Base-by-base conservation (phyloP, 2,797 vertebrate species). In the Chromobotia macracanthus region DNA sequence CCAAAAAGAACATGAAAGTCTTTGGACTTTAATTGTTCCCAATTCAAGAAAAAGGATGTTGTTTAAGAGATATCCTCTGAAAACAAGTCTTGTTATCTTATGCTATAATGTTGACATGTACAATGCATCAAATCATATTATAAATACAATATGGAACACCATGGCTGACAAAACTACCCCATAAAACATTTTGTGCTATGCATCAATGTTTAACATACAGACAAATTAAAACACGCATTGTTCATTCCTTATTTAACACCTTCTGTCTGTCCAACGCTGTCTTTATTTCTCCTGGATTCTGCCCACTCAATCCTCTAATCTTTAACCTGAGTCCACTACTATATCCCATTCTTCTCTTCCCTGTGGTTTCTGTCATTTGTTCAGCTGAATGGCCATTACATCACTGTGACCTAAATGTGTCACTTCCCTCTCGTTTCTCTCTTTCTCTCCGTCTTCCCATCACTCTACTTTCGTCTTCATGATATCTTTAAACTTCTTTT, bases 321-420 rank as follows among this genome's bases (percentile, higher is more conserved):
- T 85, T 91, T 89, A 91, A 88, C 85, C 87, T 87, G 84, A 87
- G 87, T 91, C 87, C 86, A 87, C 84, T 81, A 75, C 81, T 77
- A n/a, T 82, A 72, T 61, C 68, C 21, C 21, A 75, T 31, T 11
- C 67, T 74, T 48, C 82, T 46, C 46, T 60, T 87, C 88, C 90
- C 91, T 88, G 88, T 81, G 87, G 89, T 92, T 93, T 90, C 90
- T 93, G 91, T 93, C 93, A 93, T 89, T 93, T 90, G 91, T 92
- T 93, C 91, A 92, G 91, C 91, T 87, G 90, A 94, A 89, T 93
- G 91, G 89, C 91, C 92, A 92, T 94, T 93, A 91, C 90, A 89
- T 94, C 93, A 87, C 87, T 80, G 82, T 92, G 93, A 93, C 93
- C 93, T 92, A 92, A 93, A 94, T 94, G 90, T 94, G 93, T 94